Base-by-base conservation (phyloP, 1,140 invertebrate genomes). In the Papilio dardanus region DNA sequence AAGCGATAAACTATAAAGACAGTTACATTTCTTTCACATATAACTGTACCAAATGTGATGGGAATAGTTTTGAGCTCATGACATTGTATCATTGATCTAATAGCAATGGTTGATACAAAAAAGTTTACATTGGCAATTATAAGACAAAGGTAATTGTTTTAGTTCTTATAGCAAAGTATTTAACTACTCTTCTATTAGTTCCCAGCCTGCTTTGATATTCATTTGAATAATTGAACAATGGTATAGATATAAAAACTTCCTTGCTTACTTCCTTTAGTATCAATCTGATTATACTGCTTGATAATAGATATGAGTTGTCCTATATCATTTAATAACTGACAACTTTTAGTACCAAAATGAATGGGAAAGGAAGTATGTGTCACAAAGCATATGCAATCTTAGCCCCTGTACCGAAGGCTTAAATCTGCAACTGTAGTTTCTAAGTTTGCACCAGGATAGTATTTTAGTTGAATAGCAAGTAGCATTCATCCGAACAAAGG, bases 211-310 rank as follows among this genome's bases (percentile, higher is more conserved):
- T 67, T 67, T 67, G 28, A 67, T 67, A 66, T 33, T 33, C 8
- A 66, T 66, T 66, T 66, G 28, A 35, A 66, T 66, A 66, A 66
- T 19, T 35, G 65, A 62, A 62, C 54, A 62, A 62, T 62, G 54
- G 24, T 24, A 28, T 3, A 28, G 50, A 21, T 58, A 58, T 58
- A 14, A 62, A 62, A 62, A 62, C 54, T 62, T 62, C 54, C 54
- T 62, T 28, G 24, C 54, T 62, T 28, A 62, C 54, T 62, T 62
- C 54, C 54, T 62, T 62, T 28, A 62, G 21, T 62, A 62, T 28
- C 10, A 12, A 62, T 58, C 28, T 46, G 42, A 46, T 58, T 58
- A 58, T 58, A 58, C 8, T 1, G 2, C 14, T 62, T 30, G 12
- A 24, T 62, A 21, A 50, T 19, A 16, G 46, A 46, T 54, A 54